phyloP scores from a whole-genome alignment of 1,140 invertebrate species.

The Zaprionus nigranus region DNA sequence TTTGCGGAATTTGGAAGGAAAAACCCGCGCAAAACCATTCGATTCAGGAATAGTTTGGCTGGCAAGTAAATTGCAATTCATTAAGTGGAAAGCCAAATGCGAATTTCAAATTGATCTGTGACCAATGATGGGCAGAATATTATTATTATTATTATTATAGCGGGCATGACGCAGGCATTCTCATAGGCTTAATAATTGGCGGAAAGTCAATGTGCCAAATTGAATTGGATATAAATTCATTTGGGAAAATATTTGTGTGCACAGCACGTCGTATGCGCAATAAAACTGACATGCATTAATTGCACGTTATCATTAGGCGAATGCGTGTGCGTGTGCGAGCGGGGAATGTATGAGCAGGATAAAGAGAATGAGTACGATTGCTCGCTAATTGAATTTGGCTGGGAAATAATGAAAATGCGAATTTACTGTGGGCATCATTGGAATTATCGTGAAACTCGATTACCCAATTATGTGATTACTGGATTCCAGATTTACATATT shows the following conservation, averaged over 20 bases:
- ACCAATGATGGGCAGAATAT: slow-evolving; percentile 34
- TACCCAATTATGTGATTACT: not conserved
- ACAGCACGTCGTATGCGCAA: slow-evolving; percentile 71
- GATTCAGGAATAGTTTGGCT: not conserved
- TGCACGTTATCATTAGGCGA: slow-evolving; percentile 38
- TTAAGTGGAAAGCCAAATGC: slow-evolving; percentile 38
- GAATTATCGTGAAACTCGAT: not conserved
- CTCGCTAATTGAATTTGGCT: slow-evolving; percentile 69
- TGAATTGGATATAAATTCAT: slow-evolving; percentile 58
- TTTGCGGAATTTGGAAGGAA: slow-evolving; percentile 6
- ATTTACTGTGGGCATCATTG: slow-evolving; percentile 8
- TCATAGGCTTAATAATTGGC: slow-evolving; percentile 51
- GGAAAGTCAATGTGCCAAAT: slow-evolving; percentile 66
- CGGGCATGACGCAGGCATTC: slow-evolving; percentile 7
- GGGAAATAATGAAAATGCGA: slow-evolving; percentile 45
- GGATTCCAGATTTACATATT: too few species aligned
- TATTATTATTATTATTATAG: slow-evolving; percentile 27
- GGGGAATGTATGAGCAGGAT: not conserved
- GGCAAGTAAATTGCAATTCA: slow-evolving; percentile 31
- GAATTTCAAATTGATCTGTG: slow-evolving; percentile 49
- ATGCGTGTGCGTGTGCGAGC: not conserved
- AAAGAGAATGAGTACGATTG: not conserved
- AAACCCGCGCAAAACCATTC: not conserved
- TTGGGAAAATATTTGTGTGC: slow-evolving; percentile 62
- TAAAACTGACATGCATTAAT: slow-evolving; percentile 67